Base-by-base conservation (phyloP, 2,113 vertebrate genomes). In the Percina caprodes region DNA sequence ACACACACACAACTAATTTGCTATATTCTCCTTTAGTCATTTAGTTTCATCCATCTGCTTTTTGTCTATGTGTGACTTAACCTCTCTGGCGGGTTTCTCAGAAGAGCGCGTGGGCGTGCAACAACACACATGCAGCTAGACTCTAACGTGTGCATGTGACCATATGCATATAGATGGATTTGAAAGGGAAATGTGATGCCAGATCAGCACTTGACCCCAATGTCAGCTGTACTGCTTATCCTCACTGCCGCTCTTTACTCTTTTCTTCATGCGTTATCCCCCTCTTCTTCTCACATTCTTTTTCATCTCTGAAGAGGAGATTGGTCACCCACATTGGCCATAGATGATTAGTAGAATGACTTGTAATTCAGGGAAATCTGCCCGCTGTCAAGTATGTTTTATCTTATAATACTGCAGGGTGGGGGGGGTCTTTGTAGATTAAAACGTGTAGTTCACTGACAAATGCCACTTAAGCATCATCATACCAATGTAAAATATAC, bases 161-260 rank as follows among this genome's bases (percentile, higher is more conserved):
- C 79, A 71, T 89, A 90, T 87, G 85, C 88, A 90, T 86, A 84
- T 80, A 85, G 75, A 85, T 83, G 23, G 55, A 84, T 84, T 69
- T 88, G 54, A 90, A 91, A 89, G 66, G 75, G 88, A 88, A 89
- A 90, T 80, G 79, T 63, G 80, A 88, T 77, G 86, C 86, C 45
- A 83, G 86, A 88, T 91, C 86, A 93, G 87, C 87, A 89, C 89
- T 94, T 94, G 86, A 91, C 90, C 88, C 78, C 19, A 14, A 71
- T 88, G 91, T 91, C 88, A 89, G 84, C 77, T 83, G 72, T 69
- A 61, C 51, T 21, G 21, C 74, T 83, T 60, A 77, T 75, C 80
- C 80, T 70, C 63, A 68, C 69, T 79, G 69, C 67, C n/a, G 33
- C 49, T 30, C 51, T 84, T 81, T 69, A 54, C 77, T 60, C 67